Evolutionary conservation across 2,113 vertebrate species (phyloP), one percentile per base, ranked within the genome.

Genomic region (Perca schrenkii): DNA sequence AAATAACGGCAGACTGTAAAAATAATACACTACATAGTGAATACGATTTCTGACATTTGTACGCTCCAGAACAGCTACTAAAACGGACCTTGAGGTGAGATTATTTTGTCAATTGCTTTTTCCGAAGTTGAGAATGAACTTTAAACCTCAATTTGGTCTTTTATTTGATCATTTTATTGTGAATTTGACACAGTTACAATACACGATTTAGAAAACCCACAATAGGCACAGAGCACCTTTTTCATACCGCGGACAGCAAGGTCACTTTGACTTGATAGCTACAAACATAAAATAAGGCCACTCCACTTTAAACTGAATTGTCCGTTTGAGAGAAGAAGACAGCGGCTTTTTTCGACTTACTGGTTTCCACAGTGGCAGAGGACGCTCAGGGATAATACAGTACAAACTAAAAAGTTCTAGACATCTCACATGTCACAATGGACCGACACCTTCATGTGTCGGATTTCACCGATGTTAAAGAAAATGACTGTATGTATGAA

Each of bases 211-310:
- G 21, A 80, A 86, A 85, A 81, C 8, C 49, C 46, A 83, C 53
- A 53, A 79, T 8, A 71, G 67, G 50, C 70, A 81, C 65, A 65
- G 62, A 66, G 31, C 63, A 73, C 21, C 31, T 12, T 63, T 46
- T 61, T 64, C 36, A 77, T 5, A 74, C 12, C 0, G 1, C 22
- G 0, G 53, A 70, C 46, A 46, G 53, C 80, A 85, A 86, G 85
- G 71, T 84, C 89, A 91, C 86, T 90, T 89, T 21, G 56, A 87
- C 70, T 68, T 43, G 52, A 86, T 15, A 8, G 46, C 19, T 56
- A 82, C 75, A 25, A 34, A 91, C 61, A 70, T 14, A 74, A 54
- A 82, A 67, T 90, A 93, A 94, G 92, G 91, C 90, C 91, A 89
- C 85, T 88, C 70, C 76, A 87, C 83, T 72, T 82, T 58, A 58